phyloP scores from a whole-genome alignment of 2,888 invertebrate genomes.

The Apoderus coryli region DNA sequence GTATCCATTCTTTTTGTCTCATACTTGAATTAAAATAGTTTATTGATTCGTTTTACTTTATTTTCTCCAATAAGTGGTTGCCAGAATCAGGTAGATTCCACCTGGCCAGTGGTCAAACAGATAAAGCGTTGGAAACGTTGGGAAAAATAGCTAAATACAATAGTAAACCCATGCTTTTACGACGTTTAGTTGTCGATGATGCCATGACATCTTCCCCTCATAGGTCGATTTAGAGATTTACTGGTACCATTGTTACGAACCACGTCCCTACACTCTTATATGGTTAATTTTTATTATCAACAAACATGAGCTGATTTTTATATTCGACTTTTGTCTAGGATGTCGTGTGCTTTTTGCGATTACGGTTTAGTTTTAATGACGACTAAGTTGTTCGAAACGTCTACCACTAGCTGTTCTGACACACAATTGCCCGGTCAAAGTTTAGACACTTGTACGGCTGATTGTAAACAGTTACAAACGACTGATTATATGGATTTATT shows the following conservation, averaged over 20 bases:
- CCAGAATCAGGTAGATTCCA: constrained; percentile 87
- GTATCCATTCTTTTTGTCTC: too few relatives aligned
- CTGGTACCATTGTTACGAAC: constrained; percentile 64
- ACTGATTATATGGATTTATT: constrained; percentile 84
- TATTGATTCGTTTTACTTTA: constrained; percentile 4
- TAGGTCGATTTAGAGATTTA: constrained; percentile 54
- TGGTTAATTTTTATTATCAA: constrained; percentile 56
- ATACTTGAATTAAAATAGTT: too few relatives aligned
- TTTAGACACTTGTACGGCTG: constrained; percentile 44
- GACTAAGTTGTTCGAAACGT: constrained; percentile 74
- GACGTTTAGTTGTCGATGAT: constrained; percentile 69
- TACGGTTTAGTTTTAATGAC: constrained; percentile 92
- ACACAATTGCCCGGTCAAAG: constrained; percentile 23
- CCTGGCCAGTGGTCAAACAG: constrained; percentile 73
- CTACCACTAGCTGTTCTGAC: constrained; percentile 31
- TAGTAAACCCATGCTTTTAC: constrained; percentile 74
- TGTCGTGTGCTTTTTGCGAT: constrained; percentile 88
- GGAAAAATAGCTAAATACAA: constrained; percentile 80
- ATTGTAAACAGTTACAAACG: constrained; percentile 58
- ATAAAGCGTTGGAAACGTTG: constrained; percentile 71
- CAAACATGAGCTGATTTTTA: too few relatives aligned
- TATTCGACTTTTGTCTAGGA: constrained; percentile 39
- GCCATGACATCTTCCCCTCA: constrained; percentile 43
- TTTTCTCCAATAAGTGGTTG: constrained; percentile 56
- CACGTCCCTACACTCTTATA: constrained; percentile 74